These are phyloP conservation scores for Anarhynchus alexandrinus DNA, from an alignment of 2,113 vertebrate genomes.

Conservation along the genomic window DNA sequence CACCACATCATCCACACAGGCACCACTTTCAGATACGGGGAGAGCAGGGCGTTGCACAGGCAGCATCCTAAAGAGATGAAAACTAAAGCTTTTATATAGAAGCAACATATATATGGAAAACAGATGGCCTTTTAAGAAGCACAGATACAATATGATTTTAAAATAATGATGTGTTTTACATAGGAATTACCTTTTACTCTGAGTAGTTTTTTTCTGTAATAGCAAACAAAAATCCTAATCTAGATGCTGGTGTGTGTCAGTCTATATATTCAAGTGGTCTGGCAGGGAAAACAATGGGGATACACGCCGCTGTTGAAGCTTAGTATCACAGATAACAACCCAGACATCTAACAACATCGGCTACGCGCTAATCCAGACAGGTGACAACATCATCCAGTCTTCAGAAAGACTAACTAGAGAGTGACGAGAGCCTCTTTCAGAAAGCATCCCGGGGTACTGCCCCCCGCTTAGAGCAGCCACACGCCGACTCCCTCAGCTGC, in stretches of 20 bases:
- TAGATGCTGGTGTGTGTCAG: background rate
- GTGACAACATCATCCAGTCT: background rate
- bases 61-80: background rate
- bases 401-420: background rate
- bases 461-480: background rate
- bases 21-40: background rate
- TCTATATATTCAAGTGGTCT: background rate
- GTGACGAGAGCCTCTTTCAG: background rate
- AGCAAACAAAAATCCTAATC: background rate
- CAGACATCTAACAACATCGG: background rate
- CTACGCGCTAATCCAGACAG: no score
- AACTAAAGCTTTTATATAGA: background rate
- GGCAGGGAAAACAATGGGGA: background rate
- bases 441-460: accelerated
- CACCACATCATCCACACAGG: background rate
- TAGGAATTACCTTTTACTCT: background rate
- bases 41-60: background rate
- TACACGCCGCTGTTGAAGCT: background rate
- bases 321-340: background rate
- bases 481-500: background rate
- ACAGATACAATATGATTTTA: accelerated
- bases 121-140: background rate
- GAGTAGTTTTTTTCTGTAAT: background rate
- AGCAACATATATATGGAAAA: background rate
- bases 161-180: background rate